Base-by-base conservation (phyloP, 2,888 invertebrate genomes). In the Spilosoma lubricipeda region DNA sequence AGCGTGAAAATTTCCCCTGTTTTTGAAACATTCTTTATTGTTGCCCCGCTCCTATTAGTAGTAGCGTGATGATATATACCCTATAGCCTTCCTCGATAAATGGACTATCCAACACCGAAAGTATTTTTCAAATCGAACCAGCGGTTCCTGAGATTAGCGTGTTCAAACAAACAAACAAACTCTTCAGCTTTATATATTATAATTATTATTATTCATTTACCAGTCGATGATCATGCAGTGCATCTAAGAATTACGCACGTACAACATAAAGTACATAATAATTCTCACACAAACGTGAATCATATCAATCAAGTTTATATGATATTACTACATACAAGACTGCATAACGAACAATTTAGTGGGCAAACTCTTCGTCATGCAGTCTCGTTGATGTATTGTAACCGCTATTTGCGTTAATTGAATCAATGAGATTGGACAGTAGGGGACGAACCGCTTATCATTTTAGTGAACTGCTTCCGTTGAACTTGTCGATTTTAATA, bases 381-480 rank as follows among this genome's bases (percentile, higher is more conserved):
- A 75, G 74, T 80, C 71, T 77, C 72, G 69, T 72, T 84, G 74
- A 69, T 80, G 72, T 72, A 79, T 78, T 73, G 80, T 76, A 63
- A 67, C 30, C 63, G 71, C 52, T 65, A 80, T 77, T 80, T 75
- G 74, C 79, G 75, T 77, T 79, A 81, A 85, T 80, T 77, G 77
- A 85, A 76, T 77, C 75, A 79, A 79, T 65, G 72, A 67, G 69
- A 76, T 70, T 42, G 77, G 69, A 67, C 64, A 45, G 70, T 72
- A 72, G 82, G 83, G 85, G 82, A 71, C 79, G 67, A 48, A 66
- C 56, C 52, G 78, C 73, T 83, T 80, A 82, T 80, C 79, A 66
- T 77, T 82, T 70, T 72, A 66, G 65, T 75, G 76, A 18, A 69
- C 39, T 36, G 71, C 75, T 81, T 82, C 84, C 82, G 84, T 70